These are phyloP conservation scores for Chunga burmeisteri DNA, from an alignment of 2,113 vertebrate genomes.

Conservation along the genomic window DNA sequence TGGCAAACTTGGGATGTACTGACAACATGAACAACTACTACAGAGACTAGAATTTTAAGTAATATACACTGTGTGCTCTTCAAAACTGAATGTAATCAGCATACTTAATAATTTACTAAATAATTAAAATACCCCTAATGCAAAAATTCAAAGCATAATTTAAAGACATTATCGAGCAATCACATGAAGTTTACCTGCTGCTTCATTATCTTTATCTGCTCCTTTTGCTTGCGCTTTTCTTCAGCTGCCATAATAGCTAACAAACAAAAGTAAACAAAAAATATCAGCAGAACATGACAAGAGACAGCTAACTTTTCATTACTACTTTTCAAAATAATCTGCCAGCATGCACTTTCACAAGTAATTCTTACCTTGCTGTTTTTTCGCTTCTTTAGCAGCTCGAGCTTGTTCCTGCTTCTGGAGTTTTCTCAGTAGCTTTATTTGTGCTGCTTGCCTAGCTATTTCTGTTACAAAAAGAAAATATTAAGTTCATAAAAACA, in stretches of 20 bases:
- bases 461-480: slow-evolving; percentile 82
- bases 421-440: slow-evolving; percentile 92
- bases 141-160: not conserved
- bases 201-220: slow-evolving; percentile 94
- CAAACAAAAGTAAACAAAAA: slow-evolving; percentile 44
- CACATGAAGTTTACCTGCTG: slow-evolving; percentile 85
- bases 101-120: not conserved
- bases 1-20: not conserved
- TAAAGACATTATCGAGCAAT: not conserved
- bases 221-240: slow-evolving; percentile 92
- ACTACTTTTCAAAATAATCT: not conserved
- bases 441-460: slow-evolving; percentile 92
- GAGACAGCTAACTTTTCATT: not conserved
- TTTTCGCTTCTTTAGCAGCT: slow-evolving; percentile 92
- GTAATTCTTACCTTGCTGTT: slow-evolving; percentile 83
- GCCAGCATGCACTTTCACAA: not conserved
- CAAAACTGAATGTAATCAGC: not conserved
- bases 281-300: not conserved
- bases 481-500: not conserved
- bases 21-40: not conserved
- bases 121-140: not conserved
- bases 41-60: not conserved
- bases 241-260: slow-evolving; percentile 93
- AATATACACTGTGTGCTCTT: not conserved
- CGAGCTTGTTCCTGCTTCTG: slow-evolving; percentile 92